Base-by-base conservation (phyloP, 2,113 vertebrate species). In the Serilophus lunatus region DNA sequence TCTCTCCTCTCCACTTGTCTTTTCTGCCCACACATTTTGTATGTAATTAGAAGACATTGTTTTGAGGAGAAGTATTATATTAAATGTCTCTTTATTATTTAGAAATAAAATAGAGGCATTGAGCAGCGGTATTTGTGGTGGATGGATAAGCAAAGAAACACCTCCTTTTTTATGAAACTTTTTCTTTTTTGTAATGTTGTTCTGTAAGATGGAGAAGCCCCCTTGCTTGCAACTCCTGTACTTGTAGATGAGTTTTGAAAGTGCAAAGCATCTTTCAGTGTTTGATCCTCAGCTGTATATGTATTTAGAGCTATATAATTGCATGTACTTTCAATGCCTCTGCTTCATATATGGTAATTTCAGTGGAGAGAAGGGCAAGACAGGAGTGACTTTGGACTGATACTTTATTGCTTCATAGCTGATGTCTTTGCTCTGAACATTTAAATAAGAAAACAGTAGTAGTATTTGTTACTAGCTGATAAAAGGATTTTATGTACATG, bases 281-380 rank as follows among this genome's bases (percentile, higher is more conserved):
- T 78, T 69, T 53, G 57, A 36, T 69, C n/a, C 14, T 77, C 61
- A 70, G 23, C 80, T 95, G 65, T 38, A 4, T 64, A 11, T 66
- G 26, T 81, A 65, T 82, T 89, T 92, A 69, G 71, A 70, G 36
- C 38, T 87, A 45, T 61, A 19, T 76, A 79, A 92, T 92, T 83
- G 35, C 16, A 49, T 45, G 25, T 49, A 3, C 78, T 95, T n/a
- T 91, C 89, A 89, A 42, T 91, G 72, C 24, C 36, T 60, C 40
- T 93, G 42, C 16, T 80, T 82, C 83, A 36, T 59, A 8, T 71
- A n/a, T 12, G 9, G 33, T 38, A 74, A 56, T 86, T 88, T 85
- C 47, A 53, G 33, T 76, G 53, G 24, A 54, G 68, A 68, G 50
- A 85, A 83, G 56, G 68, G 75, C 36, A 65, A 81, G 66, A 87